Evolutionary conservation across 2,113 vertebrate genomes (phyloP).

Genomic region (Hippocampus guttulatus): DNA sequence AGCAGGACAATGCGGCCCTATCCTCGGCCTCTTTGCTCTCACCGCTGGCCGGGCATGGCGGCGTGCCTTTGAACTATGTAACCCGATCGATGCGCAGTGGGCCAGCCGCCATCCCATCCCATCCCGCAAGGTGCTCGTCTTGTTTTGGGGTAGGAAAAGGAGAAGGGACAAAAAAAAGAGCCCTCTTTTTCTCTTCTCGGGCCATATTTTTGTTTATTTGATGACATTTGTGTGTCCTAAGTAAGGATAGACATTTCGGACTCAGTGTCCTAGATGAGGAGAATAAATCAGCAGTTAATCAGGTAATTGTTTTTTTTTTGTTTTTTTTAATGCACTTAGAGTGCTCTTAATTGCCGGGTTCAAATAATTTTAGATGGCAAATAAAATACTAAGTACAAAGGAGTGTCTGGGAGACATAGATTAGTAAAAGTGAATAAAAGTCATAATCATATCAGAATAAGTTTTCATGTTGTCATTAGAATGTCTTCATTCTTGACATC

Average conservation of each 20-base stretch:
- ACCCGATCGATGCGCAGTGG: conserved; percentile 72
- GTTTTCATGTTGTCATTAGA: too few relatives aligned
- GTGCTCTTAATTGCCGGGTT: too few relatives aligned
- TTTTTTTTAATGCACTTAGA: too few relatives aligned
- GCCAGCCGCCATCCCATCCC: conserved; percentile 52
- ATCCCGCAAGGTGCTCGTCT: conserved; percentile 69
- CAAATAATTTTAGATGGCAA: too few relatives aligned
- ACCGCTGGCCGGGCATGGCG: conserved; percentile 63
- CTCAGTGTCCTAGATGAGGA: not conserved
- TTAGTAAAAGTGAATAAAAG: too few relatives aligned
- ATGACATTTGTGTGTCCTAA: conserved; percentile 10
- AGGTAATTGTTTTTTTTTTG: too few relatives aligned
- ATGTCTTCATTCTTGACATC: not conserved
- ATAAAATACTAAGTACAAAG: too few relatives aligned
- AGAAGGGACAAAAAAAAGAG: conserved; percentile 4
- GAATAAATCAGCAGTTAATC: too few relatives aligned
- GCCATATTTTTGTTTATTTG: conserved; percentile 20
- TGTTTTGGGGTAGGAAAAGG: conserved; percentile 61
- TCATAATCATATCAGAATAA: too few relatives aligned
- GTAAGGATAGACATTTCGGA: not conserved
- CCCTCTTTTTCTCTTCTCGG: conserved; percentile 29
- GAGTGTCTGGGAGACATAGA: too few relatives aligned
- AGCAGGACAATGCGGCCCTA: conserved; percentile 61
- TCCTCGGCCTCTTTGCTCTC: conserved; percentile 58
- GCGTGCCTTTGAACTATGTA: conserved; percentile 72